Base-by-base conservation (phyloP, 2,113 vertebrate genomes). In the Cyprinodon variegatus region DNA sequence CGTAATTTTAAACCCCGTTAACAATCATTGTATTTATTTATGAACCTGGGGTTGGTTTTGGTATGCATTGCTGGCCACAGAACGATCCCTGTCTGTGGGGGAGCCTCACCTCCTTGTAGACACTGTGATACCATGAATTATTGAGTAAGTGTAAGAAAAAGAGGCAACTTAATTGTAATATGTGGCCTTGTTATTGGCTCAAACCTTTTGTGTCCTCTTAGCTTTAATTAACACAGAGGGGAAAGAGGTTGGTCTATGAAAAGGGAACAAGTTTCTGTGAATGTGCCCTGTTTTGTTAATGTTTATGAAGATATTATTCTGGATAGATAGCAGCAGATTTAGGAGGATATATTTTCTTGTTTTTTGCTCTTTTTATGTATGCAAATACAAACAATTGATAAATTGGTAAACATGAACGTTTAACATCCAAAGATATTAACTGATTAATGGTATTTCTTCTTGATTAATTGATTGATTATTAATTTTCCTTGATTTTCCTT, bases 1-100 rank as follows among this genome's bases (percentile, higher is more conserved):
- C 85, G 94, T 94, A 94, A 95, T 92, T 90, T 92, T 93, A 95
- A 94, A 95, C 94, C 93, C 94, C 94, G 95, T 94, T 95, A 94
- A 94, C 89, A 92, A 93, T 93, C 92, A 84, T 91, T 91, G 94
- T 94, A 94, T 94, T 94, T 94, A 95, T 95, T 95, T 93, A 94
- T 92, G 90, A 93, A 91, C 88, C 90, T 82, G 76, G 78, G 79
- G 81, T 70, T 76, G 88, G 84, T 76, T 82, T 29, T 66, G 87
- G 79, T 87, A 90, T 89, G 89, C 89, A 91, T 86, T 86, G 89
- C 78, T 85, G 88, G 79, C 79, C 93, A 92, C 93, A 92, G 94
- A 90, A 94, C 87, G 87, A 92, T 90, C 86, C 86, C 83, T 63
- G 86, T 89, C 86, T 93, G 88, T 90, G 90, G 89, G 86, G 86